These are phyloP conservation scores for Furnarius figulus DNA, from an alignment of 2,113 vertebrate genomes.

Conservation along the genomic window DNA sequence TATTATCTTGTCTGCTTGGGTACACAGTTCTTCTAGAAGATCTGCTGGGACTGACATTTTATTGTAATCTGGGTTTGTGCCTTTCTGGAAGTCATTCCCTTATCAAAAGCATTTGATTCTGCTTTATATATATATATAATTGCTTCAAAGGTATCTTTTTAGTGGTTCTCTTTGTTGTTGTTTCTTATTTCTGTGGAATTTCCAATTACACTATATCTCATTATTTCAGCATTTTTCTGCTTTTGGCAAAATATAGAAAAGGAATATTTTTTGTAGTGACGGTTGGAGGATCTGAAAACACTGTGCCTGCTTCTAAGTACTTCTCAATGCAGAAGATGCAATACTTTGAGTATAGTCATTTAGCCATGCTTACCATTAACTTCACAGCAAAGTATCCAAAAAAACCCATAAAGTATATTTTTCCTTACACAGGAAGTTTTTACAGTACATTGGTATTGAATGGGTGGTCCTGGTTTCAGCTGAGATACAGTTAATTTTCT, in stretches of 20 bases:
- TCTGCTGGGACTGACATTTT: neutral
- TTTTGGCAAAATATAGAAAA: neutral
- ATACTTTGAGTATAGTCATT: neutral
- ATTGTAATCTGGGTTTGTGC: neutral
- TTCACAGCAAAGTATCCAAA: neutral
- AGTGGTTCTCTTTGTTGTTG: neutral
- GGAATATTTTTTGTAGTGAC: neutral
- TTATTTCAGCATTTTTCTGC: neutral
- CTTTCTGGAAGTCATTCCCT: neutral
- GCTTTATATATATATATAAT: no score
- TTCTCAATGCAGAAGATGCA: neutral
- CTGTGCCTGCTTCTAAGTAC: accelerated
- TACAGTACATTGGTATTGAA: neutral
- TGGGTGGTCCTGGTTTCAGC: neutral
- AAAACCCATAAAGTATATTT: neutral
- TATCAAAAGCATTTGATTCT: neutral
- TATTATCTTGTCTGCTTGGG: neutral
- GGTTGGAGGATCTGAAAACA: neutral
- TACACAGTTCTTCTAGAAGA: neutral
- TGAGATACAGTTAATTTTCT: neutral
- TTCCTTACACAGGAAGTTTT: neutral
- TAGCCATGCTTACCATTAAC: neutral
- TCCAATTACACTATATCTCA: neutral
- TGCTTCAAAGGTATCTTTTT: neutral
- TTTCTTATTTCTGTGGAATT: neutral